Percentiles rank a stretch among this genome's conserved stretches.
phyloP scores from a whole-genome alignment of 1,140 invertebrate genomes.

The Magallana gigas region DNA sequence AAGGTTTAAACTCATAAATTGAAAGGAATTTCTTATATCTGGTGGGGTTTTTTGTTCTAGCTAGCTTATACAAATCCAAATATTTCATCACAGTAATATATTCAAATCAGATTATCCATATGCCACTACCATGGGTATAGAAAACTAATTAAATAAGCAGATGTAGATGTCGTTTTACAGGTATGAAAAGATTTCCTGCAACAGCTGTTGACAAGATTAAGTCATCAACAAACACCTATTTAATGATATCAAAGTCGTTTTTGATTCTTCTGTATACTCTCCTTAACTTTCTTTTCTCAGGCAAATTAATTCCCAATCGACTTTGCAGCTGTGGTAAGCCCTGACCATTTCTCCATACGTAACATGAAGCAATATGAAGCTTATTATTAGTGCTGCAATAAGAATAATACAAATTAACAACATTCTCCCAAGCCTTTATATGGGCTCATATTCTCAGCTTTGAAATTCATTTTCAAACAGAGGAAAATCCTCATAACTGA shows the following conservation, averaged over 20 bases:
- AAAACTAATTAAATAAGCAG: not conserved
- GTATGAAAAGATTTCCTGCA: slow-evolving; percentile 10
- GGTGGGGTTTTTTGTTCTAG: too few species aligned
- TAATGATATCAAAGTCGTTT: not conserved
- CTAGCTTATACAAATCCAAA: too few species aligned
- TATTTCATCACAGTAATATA: too few species aligned
- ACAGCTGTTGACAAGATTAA: slow-evolving; percentile 25
- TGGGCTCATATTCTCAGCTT: too few species aligned
- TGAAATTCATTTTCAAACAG: too few species aligned
- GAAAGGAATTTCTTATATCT: not conserved
- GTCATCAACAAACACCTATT: not conserved
- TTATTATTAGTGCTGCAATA: slow-evolving; percentile 1
- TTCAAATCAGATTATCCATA: not conserved
- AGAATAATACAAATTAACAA: not conserved
- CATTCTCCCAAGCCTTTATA: not conserved
- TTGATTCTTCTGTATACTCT: not conserved
- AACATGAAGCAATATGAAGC: slow-evolving; percentile 19
- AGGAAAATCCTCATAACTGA: too few species aligned
- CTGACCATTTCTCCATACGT: not conserved
- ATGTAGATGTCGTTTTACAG: slow-evolving; percentile 19
- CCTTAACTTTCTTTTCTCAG: slow-evolving; percentile 25
- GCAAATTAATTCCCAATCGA: slow-evolving; percentile 30
- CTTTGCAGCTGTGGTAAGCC: not conserved
- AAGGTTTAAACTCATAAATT: not conserved
- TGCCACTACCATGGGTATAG: not conserved